Evolutionary conservation across 2,888 invertebrate species (phyloP), one percentile per base, ranked within the genome.

Genomic region (Crepidodera aurea): DNA sequence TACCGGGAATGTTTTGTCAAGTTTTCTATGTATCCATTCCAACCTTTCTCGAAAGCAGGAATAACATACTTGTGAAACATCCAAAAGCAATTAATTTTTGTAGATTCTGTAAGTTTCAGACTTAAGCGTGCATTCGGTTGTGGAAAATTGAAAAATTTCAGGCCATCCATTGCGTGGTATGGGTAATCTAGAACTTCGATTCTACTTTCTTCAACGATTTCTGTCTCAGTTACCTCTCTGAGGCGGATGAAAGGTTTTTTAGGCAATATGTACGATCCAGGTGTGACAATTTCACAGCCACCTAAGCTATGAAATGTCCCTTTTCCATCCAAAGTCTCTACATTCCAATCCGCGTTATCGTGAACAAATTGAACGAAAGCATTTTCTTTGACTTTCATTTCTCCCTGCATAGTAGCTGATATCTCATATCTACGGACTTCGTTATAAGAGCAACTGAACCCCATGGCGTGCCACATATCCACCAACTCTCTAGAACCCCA

Each of bases 1-100:
- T 18, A 44, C 18, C 18, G 18, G 15, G 10, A 19, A 50, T 51
- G 53, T 50, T 15, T 19, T 32, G 70, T 73, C 60, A 64, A 51
- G 48, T 56, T 29, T 37, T 67, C 66, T 69, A 73, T 73, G 58
- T 69, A 74, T 15, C 48, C 57, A 15, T 56, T 56, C 57, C 57
- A 56, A 8, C 57, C 57, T 10, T 27, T 27, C 10, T 13, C 29
- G 12, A 32, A 29, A 51, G 1, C 32, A 10, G 13, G 32, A 1
- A 7, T 32, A 51, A 51, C 15, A 51, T 51, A 32, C 19, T 51
- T 27, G 15, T 15, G 15, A 50, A 27, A 50, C 50, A 50, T 51
- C 51, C 51, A 51, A 29, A 51, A 51, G 19, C 32, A 42, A 42
- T 54, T n/a, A 40, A 40, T 54, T 54, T 42, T 40, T 44, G 18